Evolutionary conservation across 2,797 vertebrate genomes (phyloP).

Genomic region (Gadopsis marmoratus): DNA sequence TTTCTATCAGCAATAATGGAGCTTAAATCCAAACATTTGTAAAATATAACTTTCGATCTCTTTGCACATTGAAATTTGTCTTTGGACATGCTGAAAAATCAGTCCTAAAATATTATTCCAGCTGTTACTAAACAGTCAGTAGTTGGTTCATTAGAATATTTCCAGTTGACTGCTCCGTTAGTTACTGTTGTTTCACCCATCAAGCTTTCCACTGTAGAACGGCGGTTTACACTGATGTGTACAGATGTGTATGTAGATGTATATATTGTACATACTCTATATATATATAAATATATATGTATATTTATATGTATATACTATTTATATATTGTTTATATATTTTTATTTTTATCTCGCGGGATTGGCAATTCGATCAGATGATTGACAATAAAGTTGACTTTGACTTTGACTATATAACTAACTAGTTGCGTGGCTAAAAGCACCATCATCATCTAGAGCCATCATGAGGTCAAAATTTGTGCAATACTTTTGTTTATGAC

Average conservation of each 20-base stretch:
- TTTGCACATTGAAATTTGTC: not conserved
- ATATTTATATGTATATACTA: too few species aligned
- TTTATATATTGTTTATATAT: too few species aligned
- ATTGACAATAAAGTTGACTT: too few species aligned
- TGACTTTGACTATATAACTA: too few species aligned
- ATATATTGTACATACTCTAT: too few species aligned
- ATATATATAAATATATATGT: too few species aligned
- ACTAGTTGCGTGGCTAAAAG: too few species aligned
- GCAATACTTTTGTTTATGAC: not conserved
- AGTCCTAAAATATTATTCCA: not conserved
- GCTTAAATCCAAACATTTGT: not conserved
- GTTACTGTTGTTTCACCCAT: not conserved
- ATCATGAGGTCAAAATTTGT: not conserved
- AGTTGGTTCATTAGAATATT: not conserved
- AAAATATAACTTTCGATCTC: not conserved
- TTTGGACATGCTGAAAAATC: not conserved
- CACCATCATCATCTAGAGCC: not conserved
- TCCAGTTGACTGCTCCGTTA: not conserved
- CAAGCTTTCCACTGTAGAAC: not conserved
- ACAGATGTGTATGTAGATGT: too few species aligned
- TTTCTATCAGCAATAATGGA: constrained; percentile 3
- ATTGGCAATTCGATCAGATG: too few species aligned
- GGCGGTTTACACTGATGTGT: not conserved
- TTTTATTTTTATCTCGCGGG: too few species aligned
- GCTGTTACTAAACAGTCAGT: not conserved